These are phyloP conservation scores for Mesocentrotus franciscanus DNA, from an alignment of 53 echinoderm and acorn worm genomes.

Conservation along the genomic window DNA sequence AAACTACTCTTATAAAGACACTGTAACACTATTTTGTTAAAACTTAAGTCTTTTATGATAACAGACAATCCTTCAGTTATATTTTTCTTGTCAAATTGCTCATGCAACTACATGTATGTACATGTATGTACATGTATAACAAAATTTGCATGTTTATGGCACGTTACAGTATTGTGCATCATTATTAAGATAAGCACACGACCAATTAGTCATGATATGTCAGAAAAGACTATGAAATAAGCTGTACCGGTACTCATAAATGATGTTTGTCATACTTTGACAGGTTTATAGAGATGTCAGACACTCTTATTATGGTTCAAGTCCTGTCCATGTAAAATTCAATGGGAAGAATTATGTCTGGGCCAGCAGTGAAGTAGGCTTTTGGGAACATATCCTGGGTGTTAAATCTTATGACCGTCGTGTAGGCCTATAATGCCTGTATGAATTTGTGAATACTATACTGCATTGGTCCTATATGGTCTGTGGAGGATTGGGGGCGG, in stretches of 20 bases:
- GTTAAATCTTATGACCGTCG: neutral
- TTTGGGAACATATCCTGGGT: neutral
- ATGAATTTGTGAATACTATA: too few relatives aligned
- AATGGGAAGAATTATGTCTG: neutral
- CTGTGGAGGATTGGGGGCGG: too few relatives aligned
- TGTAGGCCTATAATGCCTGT: neutral
- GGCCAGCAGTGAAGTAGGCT: neutral
- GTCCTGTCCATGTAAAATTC: neutral
- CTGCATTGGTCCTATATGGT: too few relatives aligned
- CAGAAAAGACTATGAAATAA: neutral
- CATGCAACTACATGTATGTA: too few relatives aligned
- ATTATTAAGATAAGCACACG: neutral
- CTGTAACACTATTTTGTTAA: too few relatives aligned
- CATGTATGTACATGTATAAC: neutral
- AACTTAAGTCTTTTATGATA: too few relatives aligned
- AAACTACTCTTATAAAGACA: too few relatives aligned
- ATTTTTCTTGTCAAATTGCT: too few relatives aligned
- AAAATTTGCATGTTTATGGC: neutral
- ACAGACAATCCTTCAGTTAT: too few relatives aligned
- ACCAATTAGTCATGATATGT: neutral
- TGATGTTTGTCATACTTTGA: conserved; percentile 14
- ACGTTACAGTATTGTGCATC: neutral
- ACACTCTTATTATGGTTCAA: neutral
- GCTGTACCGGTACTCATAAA: neutral
- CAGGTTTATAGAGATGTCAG: conserved; percentile 45